Evolutionary conservation across 2,797 vertebrate genomes (phyloP).

Genomic region (Petrocephalus sullivani): DNA sequence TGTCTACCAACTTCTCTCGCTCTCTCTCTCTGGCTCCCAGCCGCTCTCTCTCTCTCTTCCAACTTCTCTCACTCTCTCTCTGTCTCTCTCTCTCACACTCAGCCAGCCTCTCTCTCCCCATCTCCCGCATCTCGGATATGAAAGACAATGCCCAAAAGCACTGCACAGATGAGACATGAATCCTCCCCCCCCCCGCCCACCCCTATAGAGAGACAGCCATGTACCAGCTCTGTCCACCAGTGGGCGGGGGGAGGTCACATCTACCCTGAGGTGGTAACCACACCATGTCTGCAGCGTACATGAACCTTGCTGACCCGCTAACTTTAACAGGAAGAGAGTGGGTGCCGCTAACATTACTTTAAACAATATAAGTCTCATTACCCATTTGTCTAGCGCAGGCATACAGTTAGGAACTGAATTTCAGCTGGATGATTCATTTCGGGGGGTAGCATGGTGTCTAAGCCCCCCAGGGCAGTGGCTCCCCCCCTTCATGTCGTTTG

Average conservation of each 20-base stretch:
- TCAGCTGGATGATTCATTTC: neutral
- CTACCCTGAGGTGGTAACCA: neutral
- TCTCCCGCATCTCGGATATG: neutral
- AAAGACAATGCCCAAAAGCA: neutral
- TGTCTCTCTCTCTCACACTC: neutral
- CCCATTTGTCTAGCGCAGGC: neutral
- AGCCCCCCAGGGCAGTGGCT: neutral
- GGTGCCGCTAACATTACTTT: neutral
- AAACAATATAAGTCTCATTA: conserved; percentile 1
- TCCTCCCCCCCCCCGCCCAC: neutral
- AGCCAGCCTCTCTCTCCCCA: neutral
- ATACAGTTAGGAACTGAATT: neutral
- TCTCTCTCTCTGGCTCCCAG: conserved; percentile 47
- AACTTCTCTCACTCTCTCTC: conserved; percentile 16
- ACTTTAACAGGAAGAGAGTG: neutral
- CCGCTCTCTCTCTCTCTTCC: conserved; percentile 31
- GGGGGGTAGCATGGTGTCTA: neutral
- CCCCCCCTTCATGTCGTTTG: neutral
- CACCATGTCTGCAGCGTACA: neutral
- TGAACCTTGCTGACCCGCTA: neutral
- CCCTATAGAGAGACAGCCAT: neutral
- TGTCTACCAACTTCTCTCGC: conserved; percentile 29
- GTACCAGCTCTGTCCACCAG: neutral
- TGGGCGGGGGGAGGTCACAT: neutral
- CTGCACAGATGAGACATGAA: neutral